A percentile compares a stretch with the other conserved stretches of the same genome.
Conservation (phyloP, 2,113 vertebrate species). For the Myotis yumanensis region DNA sequence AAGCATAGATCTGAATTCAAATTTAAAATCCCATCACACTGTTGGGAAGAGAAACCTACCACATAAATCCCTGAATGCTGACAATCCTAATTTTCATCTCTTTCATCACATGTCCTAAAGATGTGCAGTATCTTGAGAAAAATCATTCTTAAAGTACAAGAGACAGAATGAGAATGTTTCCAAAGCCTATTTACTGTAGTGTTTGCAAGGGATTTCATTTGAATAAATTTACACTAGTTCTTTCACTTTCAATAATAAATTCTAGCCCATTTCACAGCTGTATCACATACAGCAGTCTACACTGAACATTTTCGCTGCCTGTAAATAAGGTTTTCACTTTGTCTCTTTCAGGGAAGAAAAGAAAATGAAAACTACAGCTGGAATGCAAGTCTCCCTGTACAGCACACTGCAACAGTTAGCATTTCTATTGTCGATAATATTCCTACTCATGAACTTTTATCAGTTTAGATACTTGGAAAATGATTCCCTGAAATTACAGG, state of each 20-base stretch:
- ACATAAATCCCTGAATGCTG: background rate
- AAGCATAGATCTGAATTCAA: conserved; percentile 18
- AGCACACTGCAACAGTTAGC: conserved; percentile 58
- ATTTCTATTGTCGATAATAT: conserved; percentile 33
- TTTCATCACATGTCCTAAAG: conserved; percentile 10
- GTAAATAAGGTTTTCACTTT: conserved; percentile 66
- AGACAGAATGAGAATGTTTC: conserved; percentile 58
- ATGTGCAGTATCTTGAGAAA: conserved; percentile 39
- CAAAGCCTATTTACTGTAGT: conserved; percentile 37
- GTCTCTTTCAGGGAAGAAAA: conserved; percentile 46
- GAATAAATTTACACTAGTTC: conserved; percentile 66
- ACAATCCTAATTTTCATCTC: conserved; percentile 41
- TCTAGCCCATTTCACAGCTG: conserved; percentile 73
- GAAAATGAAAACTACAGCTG: conserved; percentile 52
- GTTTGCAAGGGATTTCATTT: conserved; percentile 66
- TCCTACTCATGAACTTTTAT: conserved; percentile 31
- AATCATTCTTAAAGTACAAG: conserved; percentile 48
- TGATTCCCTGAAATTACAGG: conserved; percentile 50
- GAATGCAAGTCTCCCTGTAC: background rate
- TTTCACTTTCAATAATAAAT: conserved; percentile 71
- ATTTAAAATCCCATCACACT: background rate
- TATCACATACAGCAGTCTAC: conserved; percentile 36
- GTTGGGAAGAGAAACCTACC: background rate
- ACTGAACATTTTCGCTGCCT: conserved; percentile 58
- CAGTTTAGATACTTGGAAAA: conserved; percentile 45